Conservation (phyloP, 2,797 vertebrate species). For the Hydrophis major region DNA sequence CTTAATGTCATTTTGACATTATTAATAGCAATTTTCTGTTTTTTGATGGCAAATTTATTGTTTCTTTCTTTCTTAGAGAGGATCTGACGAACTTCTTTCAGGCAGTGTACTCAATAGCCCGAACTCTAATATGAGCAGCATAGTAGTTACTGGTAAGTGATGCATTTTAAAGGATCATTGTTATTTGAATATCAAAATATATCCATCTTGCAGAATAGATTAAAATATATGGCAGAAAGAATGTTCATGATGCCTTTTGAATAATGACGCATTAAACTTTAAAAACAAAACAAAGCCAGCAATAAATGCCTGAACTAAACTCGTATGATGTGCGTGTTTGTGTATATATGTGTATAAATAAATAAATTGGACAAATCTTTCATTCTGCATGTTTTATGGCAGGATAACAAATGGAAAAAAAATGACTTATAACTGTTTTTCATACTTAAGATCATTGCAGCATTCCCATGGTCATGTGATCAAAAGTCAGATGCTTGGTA, state of each 20-base stretch:
- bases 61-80: constrained; percentile 82
- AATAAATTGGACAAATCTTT: neutral
- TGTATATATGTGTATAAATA: neutral
- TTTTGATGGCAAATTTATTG: constrained; percentile 62
- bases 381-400: neutral
- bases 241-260: constrained; percentile 30
- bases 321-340: neutral
- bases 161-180: constrained; percentile 58
- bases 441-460: neutral
- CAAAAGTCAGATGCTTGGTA: neutral
- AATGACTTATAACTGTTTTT: neutral
- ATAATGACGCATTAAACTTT: constrained; percentile 13
- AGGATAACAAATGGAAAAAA: neutral
- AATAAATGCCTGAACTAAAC: neutral
- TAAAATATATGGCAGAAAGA: constrained; percentile 40
- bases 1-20: constrained; percentile 35
- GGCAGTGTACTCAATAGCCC: constrained; percentile 94
- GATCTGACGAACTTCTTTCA: constrained; percentile 95
- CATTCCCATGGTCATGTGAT: neutral
- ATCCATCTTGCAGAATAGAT: constrained; percentile 10
- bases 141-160: constrained; percentile 91
- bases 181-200: constrained; percentile 46
- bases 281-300: neutral
- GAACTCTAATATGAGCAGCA: constrained; percentile 91
- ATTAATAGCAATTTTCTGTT: constrained; percentile 52